Conservation (phyloP, 2,888 invertebrate species). For the Eilema sororculum region DNA sequence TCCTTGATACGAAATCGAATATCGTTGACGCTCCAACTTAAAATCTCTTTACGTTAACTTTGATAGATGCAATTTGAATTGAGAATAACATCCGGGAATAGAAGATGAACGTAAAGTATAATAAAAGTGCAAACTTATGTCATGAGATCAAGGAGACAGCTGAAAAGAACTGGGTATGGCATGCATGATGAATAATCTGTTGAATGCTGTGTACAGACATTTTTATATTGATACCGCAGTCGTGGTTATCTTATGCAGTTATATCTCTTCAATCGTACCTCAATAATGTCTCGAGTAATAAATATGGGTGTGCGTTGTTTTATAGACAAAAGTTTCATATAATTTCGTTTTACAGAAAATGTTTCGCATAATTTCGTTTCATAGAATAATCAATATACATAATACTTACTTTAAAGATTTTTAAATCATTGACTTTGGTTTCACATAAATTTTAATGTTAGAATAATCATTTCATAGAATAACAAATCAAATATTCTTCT, state of each 20-base stretch:
- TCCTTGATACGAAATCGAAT: conserved; percentile 51
- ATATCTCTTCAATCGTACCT: not conserved
- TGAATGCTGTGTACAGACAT: too few species aligned
- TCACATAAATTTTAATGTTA: too few species aligned
- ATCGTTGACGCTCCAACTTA: conserved; percentile 28
- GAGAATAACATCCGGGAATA: not conserved
- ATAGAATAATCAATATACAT: too few species aligned
- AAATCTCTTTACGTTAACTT: conserved; percentile 30
- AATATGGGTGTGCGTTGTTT: too few species aligned
- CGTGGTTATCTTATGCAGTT: not conserved
- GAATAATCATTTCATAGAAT: too few species aligned
- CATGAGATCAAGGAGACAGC: not conserved
- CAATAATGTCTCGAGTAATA: not conserved
- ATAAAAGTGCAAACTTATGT: not conserved
- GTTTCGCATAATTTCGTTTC: too few species aligned
- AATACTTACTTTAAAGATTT: too few species aligned
- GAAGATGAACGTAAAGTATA: not conserved
- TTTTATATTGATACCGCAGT: too few species aligned
- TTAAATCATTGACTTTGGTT: too few species aligned
- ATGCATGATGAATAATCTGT: not conserved
- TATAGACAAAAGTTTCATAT: too few species aligned
- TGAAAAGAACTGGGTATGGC: not conserved
- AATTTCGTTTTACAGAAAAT: too few species aligned
- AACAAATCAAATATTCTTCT: too few species aligned
- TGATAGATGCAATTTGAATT: conserved; percentile 23